A percentile compares a stretch with the other conserved stretches of the same genome.
Conservation (phyloP, 2,113 vertebrate species). For the Lonchura striata region DNA sequence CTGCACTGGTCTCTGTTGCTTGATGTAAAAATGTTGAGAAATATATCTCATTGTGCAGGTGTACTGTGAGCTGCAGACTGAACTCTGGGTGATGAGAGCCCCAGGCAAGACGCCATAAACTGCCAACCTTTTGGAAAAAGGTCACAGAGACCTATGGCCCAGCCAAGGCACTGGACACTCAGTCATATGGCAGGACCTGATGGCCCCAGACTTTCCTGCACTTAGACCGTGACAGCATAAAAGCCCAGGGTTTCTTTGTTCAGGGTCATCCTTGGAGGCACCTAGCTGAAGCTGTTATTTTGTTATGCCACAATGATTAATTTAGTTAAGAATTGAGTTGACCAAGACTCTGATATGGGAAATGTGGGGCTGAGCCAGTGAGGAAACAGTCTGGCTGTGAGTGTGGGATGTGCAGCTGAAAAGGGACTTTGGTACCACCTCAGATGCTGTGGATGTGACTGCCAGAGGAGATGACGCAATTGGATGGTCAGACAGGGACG, state of each 20-base stretch:
- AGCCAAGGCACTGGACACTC: background rate
- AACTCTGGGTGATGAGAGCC: background rate
- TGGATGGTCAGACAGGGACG: background rate
- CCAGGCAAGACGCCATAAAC: background rate
- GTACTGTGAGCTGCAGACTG: background rate
- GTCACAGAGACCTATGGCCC: too few relatives aligned
- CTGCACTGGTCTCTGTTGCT: background rate
- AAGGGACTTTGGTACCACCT: background rate
- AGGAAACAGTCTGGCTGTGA: background rate
- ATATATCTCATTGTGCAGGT: background rate
- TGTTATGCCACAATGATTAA: background rate
- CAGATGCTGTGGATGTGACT: too few relatives aligned
- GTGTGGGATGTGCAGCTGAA: background rate
- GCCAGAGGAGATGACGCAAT: background rate
- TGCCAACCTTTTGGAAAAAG: background rate
- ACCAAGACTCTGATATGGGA: background rate
- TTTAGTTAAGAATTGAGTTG: background rate
- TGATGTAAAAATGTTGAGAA: background rate
- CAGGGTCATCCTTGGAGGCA: background rate
- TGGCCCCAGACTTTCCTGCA: accelerated
- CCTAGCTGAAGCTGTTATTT: accelerated
- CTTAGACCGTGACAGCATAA: background rate
- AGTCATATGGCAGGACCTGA: background rate
- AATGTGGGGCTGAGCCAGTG: background rate
- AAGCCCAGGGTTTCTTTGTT: background rate